Percentiles rank a stretch among this genome's conserved stretches.
These are phyloP conservation scores for Lepidurus arcticus DNA, from an alignment of 1,140 invertebrate genomes.

Conservation along the genomic window DNA sequence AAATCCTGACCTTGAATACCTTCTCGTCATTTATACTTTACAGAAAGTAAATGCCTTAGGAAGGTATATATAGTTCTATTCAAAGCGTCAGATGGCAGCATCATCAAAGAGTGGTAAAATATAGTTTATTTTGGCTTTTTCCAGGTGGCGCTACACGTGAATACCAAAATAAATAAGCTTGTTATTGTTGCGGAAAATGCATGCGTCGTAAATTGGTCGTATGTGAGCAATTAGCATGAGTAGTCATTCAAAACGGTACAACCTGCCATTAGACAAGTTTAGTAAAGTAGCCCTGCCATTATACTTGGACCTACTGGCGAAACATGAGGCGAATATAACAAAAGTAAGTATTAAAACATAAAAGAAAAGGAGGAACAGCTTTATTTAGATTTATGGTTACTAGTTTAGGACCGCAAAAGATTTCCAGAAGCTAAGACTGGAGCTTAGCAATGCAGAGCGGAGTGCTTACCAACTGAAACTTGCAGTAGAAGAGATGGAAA, in stretches of 20 bases:
- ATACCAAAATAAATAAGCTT: too few relatives aligned
- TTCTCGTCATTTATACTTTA: too few relatives aligned
- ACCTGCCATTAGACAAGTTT: slow-evolving; percentile 32
- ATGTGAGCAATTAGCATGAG: background rate
- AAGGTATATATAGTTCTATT: too few relatives aligned
- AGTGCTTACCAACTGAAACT: slow-evolving; percentile 25
- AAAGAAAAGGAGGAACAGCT: background rate
- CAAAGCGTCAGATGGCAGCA: too few relatives aligned
- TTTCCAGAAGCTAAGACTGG: slow-evolving; percentile 26
- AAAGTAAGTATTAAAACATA: slow-evolving; percentile 24
- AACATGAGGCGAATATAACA: slow-evolving; percentile 4
- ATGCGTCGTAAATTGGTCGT: background rate
- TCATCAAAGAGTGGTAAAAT: too few relatives aligned
- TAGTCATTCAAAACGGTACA: slow-evolving; percentile 25
- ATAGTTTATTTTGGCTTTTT: too few relatives aligned
- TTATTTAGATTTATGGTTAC: background rate
- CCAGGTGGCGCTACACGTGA: too few relatives aligned
- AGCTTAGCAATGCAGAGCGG: slow-evolving; percentile 26
- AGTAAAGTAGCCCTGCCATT: slow-evolving; percentile 33
- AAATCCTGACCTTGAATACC: too few relatives aligned
- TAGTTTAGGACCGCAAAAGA: slow-evolving; percentile 27
- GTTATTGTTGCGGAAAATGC: too few relatives aligned
- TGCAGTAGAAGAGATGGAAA: slow-evolving; percentile 29
- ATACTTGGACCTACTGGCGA: slow-evolving; percentile 32
- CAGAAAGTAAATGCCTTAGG: too few relatives aligned